Percentiles rank a stretch among this genome's conserved stretches.
These are phyloP conservation scores for Brachionus rubens DNA, from an alignment of 1,140 invertebrate species.

Conservation along the genomic window DNA sequence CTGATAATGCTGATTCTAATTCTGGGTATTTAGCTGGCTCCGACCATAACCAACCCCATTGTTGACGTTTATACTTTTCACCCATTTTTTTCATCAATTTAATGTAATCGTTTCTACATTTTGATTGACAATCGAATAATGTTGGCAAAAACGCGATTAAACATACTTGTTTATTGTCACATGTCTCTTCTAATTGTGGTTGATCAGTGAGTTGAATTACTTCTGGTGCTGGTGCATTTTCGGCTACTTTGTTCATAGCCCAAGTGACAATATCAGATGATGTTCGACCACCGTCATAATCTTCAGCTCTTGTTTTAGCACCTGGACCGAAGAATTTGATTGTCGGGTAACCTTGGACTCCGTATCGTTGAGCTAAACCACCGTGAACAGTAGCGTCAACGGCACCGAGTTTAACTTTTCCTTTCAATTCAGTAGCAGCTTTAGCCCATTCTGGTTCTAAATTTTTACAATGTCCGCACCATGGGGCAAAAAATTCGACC, in stretches of 20 bases:
- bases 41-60: slow-evolving; percentile 95
- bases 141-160: slow-evolving; percentile 90
- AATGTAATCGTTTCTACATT: slow-evolving; percentile 86
- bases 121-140: slow-evolving; percentile 91
- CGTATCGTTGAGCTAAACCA: slow-evolving; percentile 67
- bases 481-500: slow-evolving; percentile 92
- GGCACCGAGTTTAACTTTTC: slow-evolving; percentile 88
- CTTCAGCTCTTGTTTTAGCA: slow-evolving; percentile 74
- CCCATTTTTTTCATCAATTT: slow-evolving; percentile 71
- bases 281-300: slow-evolving; percentile 81
- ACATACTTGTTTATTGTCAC: slow-evolving; percentile 82
- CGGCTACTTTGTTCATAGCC: slow-evolving; percentile 78
- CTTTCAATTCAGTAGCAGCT: slow-evolving; percentile 88
- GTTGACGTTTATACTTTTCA: slow-evolving; percentile 89
- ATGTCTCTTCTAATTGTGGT: slow-evolving; percentile 69
- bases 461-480: slow-evolving; percentile 80
- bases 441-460: slow-evolving; percentile 88
- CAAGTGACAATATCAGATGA: slow-evolving; percentile 81
- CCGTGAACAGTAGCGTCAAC: slow-evolving; percentile 89
- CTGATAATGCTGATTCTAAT: slow-evolving; percentile 82
- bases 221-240: slow-evolving; percentile 84
- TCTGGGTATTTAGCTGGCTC: slow-evolving; percentile 80
- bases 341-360: slow-evolving; percentile 87
- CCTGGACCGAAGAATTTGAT: slow-evolving; percentile 84
- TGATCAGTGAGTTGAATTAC: slow-evolving; percentile 67